phyloP scores from a whole-genome alignment of 2,797 vertebrate genomes.

The Malacoctenus gilli region DNA sequence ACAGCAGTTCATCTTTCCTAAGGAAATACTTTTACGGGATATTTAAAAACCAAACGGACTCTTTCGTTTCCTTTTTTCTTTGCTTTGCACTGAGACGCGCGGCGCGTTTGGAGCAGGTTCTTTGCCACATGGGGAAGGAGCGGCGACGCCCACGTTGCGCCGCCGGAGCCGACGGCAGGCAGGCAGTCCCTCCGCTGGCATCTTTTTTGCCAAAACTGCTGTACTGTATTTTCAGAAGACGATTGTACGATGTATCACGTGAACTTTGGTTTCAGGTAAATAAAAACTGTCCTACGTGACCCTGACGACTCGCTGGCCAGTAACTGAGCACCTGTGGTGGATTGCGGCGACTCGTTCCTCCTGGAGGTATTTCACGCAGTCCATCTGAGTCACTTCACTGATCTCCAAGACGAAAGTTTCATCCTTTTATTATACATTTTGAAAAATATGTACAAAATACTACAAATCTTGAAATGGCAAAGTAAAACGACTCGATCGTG shows the following conservation, averaged over 20 bases:
- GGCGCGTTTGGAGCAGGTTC: conserved; percentile 68
- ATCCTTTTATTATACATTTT: conserved; percentile 75
- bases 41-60: conserved; percentile 74
- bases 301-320: too few species aligned
- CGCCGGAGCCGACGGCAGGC: conserved; percentile 32
- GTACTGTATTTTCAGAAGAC: conserved; percentile 74
- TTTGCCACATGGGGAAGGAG: conserved; percentile 52
- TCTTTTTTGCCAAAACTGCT: conserved; percentile 65
- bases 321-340: too few species aligned
- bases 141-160: too few species aligned
- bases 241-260: conserved; percentile 78
- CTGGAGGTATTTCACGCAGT: too few species aligned
- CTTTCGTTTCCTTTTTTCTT: conserved; percentile 29
- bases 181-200: conserved; percentile 61
- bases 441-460: conserved; percentile 77
- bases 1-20: conserved; percentile 73
- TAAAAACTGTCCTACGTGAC: conserved; percentile 67
- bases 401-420: conserved; percentile 34
- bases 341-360: too few species aligned
- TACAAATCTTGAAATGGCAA: conserved; percentile 66
- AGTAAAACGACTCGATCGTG: conserved; percentile 10
- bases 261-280: conserved; percentile 80
- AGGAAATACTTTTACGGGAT: conserved; percentile 78
- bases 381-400: too few species aligned
- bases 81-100: conserved; percentile 75